Base-by-base conservation (phyloP, 92 coral and sea anemone species). In the Isaurus tuberculatus region DNA sequence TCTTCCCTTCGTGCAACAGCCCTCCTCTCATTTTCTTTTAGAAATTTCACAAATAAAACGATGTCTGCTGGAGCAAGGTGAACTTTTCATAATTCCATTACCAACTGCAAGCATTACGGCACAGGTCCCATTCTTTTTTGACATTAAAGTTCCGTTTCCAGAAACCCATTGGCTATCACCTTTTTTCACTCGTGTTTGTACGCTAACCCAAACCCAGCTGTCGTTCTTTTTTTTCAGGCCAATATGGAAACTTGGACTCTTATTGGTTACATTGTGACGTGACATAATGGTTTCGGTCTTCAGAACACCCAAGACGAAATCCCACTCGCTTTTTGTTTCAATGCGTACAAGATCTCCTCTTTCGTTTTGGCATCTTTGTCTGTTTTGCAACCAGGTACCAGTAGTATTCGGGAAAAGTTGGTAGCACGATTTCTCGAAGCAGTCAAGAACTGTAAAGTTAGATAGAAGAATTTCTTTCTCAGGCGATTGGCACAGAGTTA, bases 341-440 rank as follows among this genome's bases (percentile, higher is more conserved):
- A 74, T 74, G 10, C 80, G 80, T 19, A 74, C 67, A 74, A 74
- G 80, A 25, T 74, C 80, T 17, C 80, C 80, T 4, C 43, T 36
- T 19, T 74, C 46, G 31, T 30, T 34, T 30, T 49, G 49, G 65
- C 80, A 74, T 9, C 19, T 15, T 34, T 74, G 64, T 53, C 80
- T 55, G 67, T 74, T 74, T 49, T 53, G 80, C 5, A 7, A 8
- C 80, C 80, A 74, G 36, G n/a, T 74, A n/a, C 67, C 67, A 19
- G 29, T 28, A 53, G 26, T 31, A 36, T 60, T 74, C 27, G 51
- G 43, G 80, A 51, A 43, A 74, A 74, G 53, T 11, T 46, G 80
- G 42, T 74, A 74, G 44, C 80, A 74, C 5, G 80, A 74, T 0
- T 34, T 74, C 66, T 30, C 44, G 43, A 74, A 23, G 80, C 80